Conservation (phyloP, 64 coral and sea anemone species). For the Anthopleura sola region DNA sequence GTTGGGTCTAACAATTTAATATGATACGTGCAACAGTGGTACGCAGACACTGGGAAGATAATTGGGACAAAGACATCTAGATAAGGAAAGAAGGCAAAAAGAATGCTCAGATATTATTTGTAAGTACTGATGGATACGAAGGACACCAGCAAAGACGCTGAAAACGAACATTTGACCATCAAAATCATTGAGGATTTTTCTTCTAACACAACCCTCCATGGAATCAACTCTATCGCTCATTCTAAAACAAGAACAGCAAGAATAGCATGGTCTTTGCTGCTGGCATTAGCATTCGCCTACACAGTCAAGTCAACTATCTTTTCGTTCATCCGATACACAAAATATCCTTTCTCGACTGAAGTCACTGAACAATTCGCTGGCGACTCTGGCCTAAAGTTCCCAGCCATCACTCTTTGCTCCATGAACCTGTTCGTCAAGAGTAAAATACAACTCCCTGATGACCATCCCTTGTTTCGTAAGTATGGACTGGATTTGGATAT, state of each 20-base stretch:
- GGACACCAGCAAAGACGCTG: neutral
- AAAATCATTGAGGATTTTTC: conserved; percentile 34
- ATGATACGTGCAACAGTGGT: no score
- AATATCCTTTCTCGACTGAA: conserved; percentile 37
- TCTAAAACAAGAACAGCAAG: neutral
- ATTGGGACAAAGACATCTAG: no score
- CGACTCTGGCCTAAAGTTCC: conserved; percentile 22
- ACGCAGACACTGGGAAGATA: no score
- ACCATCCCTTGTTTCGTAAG: conserved; percentile 5
- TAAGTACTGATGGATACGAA: neutral
- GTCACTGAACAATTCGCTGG: conserved; percentile 47
- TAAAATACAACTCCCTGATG: conserved; percentile 36
- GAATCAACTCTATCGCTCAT: conserved; percentile 30
- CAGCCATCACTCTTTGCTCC: conserved; percentile 37
- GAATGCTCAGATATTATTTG: neutral
- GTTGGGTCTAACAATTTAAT: no score
- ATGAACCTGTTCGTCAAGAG: conserved; percentile 43
- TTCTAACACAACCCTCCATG: conserved; percentile 30
- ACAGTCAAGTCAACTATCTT: conserved; percentile 16
- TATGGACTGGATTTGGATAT: conserved; percentile 25
- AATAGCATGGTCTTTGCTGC: conserved; percentile 28
- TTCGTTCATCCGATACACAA: conserved; percentile 25
- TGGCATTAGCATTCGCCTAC: neutral
- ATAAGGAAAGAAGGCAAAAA: no score
- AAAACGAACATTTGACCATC: neutral